phyloP scores from a whole-genome alignment of 2,888 invertebrate genomes.

The Meteorus colon region DNA sequence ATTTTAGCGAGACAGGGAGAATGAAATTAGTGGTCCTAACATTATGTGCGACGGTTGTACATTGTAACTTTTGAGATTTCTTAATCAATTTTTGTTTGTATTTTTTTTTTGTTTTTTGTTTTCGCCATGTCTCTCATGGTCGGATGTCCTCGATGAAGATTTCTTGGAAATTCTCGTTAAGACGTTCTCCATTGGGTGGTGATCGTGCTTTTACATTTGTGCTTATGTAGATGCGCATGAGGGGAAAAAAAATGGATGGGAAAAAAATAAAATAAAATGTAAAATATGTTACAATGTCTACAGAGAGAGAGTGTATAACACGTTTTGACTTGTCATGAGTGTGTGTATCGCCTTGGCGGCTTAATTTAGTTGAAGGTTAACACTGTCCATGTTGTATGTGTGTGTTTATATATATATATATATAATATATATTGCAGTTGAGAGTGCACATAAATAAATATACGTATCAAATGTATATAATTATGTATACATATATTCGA shows the following conservation, averaged over 20 bases:
- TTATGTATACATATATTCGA: neutral
- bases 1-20: too few relatives aligned
- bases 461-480: neutral
- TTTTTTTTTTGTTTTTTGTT: conserved; percentile 19
- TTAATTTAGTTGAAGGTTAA: conserved; percentile 25
- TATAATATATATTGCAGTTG: neutral
- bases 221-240: neutral
- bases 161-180: conserved; percentile 42
- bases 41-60: neutral
- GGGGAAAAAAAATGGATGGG: neutral
- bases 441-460: conserved; percentile 10
- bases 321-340: neutral
- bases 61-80: too few relatives aligned
- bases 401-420: too few relatives aligned
- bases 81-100: conserved; percentile 2
- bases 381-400: neutral
- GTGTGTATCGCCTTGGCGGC: conserved; percentile 24
- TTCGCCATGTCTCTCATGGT: conserved; percentile 40
- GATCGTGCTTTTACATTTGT: neutral
- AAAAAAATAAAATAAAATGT: conserved; percentile 4
- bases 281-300: conserved; percentile 6
- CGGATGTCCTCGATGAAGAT: conserved; percentile 41
- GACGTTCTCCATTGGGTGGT: neutral
- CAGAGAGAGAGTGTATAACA: neutral
- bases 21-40: neutral